phyloP scores from a whole-genome alignment of 2,797 vertebrate species.

The Fistularia tabacaria region DNA sequence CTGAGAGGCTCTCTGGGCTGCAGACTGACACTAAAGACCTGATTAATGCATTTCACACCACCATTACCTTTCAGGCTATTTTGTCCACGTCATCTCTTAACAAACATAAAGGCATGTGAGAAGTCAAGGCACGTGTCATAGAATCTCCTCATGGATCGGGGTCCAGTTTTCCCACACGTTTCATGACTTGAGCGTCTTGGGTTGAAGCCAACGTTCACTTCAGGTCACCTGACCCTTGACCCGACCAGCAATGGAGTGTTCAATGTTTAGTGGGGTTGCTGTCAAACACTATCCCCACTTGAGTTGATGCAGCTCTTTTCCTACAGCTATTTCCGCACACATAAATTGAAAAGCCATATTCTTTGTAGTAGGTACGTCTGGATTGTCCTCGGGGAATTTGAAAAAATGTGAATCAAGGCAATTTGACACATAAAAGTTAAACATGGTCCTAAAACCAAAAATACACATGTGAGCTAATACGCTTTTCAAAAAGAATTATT shows the following conservation, averaged over 20 bases:
- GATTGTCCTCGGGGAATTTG: no score
- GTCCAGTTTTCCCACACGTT: slow-evolving; percentile 19
- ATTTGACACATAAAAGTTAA: slow-evolving; percentile 18
- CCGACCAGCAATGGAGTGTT: slow-evolving; percentile 5
- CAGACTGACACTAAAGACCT: no score
- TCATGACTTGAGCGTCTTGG: slow-evolving; percentile 24
- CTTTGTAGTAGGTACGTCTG: no score
- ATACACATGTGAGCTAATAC: slow-evolving; percentile 37
- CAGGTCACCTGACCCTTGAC: slow-evolving; percentile 28
- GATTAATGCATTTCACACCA: no score
- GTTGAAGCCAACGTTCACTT: slow-evolving; percentile 12
- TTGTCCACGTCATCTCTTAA: no score
- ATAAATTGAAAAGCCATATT: neutral
- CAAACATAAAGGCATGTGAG: neutral
- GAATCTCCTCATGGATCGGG: neutral
- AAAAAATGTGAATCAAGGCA: neutral
- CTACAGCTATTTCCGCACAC: neutral
- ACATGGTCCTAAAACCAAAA: slow-evolving; percentile 12
- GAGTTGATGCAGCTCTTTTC: slow-evolving; percentile 6
- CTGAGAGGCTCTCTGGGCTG: no score
- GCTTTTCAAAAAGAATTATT: slow-evolving; percentile 58
- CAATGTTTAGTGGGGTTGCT: slow-evolving; percentile 9
- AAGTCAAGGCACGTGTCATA: neutral
- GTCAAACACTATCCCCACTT: slow-evolving; percentile 20
- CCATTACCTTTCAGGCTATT: no score